Base-by-base conservation (phyloP, 2,888 invertebrate species). In the Ischnura elegans region DNA sequence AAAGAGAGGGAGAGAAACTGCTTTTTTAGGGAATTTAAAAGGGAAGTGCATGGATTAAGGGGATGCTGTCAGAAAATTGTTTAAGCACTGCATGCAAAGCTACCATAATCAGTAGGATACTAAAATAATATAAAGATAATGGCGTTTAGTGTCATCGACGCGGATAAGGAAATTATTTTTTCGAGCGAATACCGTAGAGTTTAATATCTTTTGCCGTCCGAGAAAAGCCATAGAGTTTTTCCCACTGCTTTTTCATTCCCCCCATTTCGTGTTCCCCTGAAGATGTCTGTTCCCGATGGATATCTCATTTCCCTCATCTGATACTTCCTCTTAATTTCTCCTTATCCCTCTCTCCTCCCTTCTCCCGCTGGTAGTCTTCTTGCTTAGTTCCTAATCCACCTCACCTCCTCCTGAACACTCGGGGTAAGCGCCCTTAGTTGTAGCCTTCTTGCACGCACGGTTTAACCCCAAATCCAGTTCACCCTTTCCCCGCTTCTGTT, bases 261-360 rank as follows among this genome's bases (percentile, higher is more conserved):
- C 29, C 36, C 36, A 29, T 10, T 29, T 16, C 25, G 76, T 25
- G 36, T 61, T 61, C 21, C n/a, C 61, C 25, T n/a, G n/a, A 25
- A 13, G 10, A 36, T 76, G 36, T n/a, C 51, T 51, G 16, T 51
- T 19, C 90, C 43, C 43, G 61, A 90, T 61, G 43, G 90, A 90
- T 90, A 90, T 90, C 61, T 90, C 61, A 13, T 43, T 90, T 90
- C 90, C 90, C 61, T 43, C 61, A 76, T 51, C 43, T 42, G 42
- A n/a, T 16, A 61, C 61, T 25, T 43, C 61, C 5, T 61, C n/a
- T 4, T 61, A 47, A 47, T 51, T 29, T 87, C 47, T 46, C 47
- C 29, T 29, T 29, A 0, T 42, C 25, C 66, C 5, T 61, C 43
- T n/a, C 61, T 61, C 25, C 25, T 21, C 55, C 25, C 42, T 55